Percentiles rank a stretch among this genome's conserved stretches.
Conservation (phyloP, 2,113 vertebrate species). For the Neomonachus schauinslandi region DNA sequence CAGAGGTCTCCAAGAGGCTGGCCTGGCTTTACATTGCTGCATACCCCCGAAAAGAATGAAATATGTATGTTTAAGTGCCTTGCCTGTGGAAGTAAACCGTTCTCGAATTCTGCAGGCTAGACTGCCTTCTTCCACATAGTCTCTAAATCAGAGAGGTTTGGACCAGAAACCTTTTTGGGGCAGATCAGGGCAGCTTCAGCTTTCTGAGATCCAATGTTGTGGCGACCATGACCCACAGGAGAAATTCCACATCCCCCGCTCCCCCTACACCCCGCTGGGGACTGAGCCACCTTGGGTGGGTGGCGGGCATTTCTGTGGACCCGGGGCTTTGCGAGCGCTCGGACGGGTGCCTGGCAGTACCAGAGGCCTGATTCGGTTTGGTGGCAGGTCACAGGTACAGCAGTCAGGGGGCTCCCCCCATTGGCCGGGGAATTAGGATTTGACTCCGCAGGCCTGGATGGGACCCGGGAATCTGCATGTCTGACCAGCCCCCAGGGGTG, state of each 20-base stretch:
- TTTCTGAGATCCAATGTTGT: not conserved
- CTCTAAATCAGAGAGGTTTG: not conserved
- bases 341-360: accelerated
- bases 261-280: not conserved
- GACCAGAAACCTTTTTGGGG: not conserved
- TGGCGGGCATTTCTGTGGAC: not conserved
- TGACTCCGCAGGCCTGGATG: accelerated
- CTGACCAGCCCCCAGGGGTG: accelerated
- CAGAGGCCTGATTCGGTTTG: accelerated
- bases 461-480: not conserved
- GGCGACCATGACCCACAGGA: accelerated
- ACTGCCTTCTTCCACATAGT: accelerated
- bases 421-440: not conserved
- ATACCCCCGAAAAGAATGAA: no score
- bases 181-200: not conserved
- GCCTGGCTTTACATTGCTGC: not conserved
- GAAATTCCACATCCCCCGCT: no score
- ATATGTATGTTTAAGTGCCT: not conserved
- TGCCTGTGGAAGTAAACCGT: not conserved
- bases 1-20: not conserved
- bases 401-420: accelerated
- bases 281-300: accelerated
- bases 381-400: not conserved
- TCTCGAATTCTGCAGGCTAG: not conserved
- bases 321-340: not conserved